Evolutionary conservation across 1,140 invertebrate species (phyloP).

Genomic region (Drosophila rufa): DNA sequence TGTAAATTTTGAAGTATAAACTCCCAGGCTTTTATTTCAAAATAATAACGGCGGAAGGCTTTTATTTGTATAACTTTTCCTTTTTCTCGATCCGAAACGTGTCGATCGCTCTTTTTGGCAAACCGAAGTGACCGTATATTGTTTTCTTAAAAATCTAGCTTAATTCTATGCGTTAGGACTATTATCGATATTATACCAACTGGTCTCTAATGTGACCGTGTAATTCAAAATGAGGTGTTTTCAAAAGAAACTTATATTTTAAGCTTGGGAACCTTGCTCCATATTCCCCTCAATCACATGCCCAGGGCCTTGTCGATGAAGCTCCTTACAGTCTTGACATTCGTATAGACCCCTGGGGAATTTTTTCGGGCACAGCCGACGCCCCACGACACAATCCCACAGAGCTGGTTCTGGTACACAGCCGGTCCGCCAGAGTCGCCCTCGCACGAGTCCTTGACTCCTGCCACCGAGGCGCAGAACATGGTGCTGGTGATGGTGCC

Average conservation of each 20-base stretch:
- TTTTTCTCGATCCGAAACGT: too few relatives aligned
- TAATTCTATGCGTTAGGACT: too few relatives aligned
- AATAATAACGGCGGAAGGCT: too few relatives aligned
- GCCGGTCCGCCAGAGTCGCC: conserved; percentile 89
- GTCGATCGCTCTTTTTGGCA: too few relatives aligned
- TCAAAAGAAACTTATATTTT: neutral
- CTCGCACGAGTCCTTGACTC: conserved; percentile 71
- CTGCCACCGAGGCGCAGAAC: conserved; percentile 69
- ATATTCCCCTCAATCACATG: conserved; percentile 21
- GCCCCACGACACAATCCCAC: conserved; percentile 87
- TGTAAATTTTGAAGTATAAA: neutral
- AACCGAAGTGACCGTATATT: too few relatives aligned
- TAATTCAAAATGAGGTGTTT: too few relatives aligned
- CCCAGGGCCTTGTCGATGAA: conserved; percentile 73
- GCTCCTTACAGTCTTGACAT: conserved; percentile 84
- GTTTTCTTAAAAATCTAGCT: too few relatives aligned
- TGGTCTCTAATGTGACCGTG: too few relatives aligned
- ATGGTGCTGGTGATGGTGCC: conserved; percentile 67
- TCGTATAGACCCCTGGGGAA: conserved; percentile 87
- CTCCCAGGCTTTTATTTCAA: too few relatives aligned
- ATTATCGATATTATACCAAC: too few relatives aligned
- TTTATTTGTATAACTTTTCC: too few relatives aligned
- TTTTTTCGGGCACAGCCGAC: conserved; percentile 86
- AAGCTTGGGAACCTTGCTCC: too few relatives aligned
- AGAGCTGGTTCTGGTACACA: conserved; percentile 86